phyloP scores from a whole-genome alignment of 64 coral and sea anemone species.

The Dendronephthya gigantea region DNA sequence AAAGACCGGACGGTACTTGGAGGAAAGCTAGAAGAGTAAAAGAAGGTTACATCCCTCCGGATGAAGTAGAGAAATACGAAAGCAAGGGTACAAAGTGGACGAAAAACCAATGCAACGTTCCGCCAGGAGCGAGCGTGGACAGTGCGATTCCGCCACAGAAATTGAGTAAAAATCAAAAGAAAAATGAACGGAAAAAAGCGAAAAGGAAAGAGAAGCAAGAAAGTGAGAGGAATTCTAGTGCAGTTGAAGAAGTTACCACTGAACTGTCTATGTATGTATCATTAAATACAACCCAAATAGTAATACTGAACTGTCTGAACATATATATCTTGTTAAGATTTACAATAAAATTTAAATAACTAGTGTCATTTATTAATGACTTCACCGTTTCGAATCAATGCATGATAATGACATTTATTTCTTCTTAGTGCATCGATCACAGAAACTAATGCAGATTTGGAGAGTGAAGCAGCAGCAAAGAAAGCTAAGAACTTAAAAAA shows the following conservation, averaged over 20 bases:
- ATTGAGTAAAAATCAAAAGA: conserved; percentile 62
- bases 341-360: no score
- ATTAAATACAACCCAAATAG: no score
- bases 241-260: background rate
- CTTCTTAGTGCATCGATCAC: no score
- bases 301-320: no score
- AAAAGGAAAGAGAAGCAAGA: background rate
- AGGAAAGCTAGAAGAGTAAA: conserved; percentile 87
- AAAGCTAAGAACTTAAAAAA: conserved; percentile 15
- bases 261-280: background rate
- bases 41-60: conserved; percentile 87
- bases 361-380: no score
- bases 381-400: no score
- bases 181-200: conserved; percentile 20
- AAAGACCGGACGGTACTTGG: conserved; percentile 85
- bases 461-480: background rate
- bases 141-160: conserved; percentile 36
- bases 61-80: conserved; percentile 94
- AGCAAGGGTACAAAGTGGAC: conserved; percentile 95
- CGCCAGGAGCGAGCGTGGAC: conserved; percentile 51
- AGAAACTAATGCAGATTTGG: background rate
- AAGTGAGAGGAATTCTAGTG: background rate
- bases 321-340: no score
- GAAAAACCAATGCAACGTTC: conserved; percentile 45
- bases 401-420: no score